Conservation (phyloP, 2,113 vertebrate genomes). For the Sebastes schlegelii region DNA sequence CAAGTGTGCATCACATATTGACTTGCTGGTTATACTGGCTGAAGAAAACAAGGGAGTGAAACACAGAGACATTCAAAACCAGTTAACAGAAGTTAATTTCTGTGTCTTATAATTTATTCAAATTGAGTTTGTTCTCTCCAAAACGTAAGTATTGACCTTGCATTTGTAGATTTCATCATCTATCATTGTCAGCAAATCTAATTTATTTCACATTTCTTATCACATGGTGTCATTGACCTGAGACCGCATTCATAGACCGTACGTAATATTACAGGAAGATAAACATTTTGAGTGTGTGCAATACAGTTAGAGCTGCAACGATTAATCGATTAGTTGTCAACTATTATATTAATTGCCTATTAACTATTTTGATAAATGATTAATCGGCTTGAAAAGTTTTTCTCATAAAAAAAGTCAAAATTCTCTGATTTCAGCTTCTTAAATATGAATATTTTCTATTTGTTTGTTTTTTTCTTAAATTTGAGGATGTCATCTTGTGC, state of each 20-base stretch:
- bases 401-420: no score
- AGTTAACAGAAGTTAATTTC: neutral
- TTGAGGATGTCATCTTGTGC: no score
- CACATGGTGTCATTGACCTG: neutral
- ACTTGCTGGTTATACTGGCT: neutral
- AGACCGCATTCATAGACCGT: neutral
- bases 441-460: no score
- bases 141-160: neutral
- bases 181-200: neutral
- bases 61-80: slow-evolving; percentile 1
- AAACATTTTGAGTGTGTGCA: neutral
- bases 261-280: neutral
- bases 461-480: no score
- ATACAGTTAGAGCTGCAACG: neutral
- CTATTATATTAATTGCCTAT: no score
- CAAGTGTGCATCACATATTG: neutral
- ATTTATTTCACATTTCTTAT: slow-evolving; percentile 1
- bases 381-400: no score
- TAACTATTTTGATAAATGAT: no score
- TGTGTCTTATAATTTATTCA: neutral
- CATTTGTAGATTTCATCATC: neutral
- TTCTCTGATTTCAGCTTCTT: no score
- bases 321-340: no score
- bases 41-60: neutral
- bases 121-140: neutral